Base-by-base conservation (phyloP, 1,140 invertebrate genomes). In the Drosophila sp. region DNA sequence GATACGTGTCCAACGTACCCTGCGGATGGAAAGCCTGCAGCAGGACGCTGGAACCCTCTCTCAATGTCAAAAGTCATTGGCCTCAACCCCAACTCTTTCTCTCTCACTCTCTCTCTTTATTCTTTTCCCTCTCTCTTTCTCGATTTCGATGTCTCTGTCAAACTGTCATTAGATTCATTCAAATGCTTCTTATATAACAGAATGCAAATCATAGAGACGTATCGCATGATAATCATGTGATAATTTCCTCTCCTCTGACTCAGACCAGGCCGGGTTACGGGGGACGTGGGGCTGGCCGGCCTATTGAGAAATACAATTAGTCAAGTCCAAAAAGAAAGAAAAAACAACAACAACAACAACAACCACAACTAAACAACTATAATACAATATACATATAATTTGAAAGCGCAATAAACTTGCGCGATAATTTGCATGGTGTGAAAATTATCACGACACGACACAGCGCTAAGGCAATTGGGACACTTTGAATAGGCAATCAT, bases 201-300 rank as follows among this genome's bases (percentile, higher is more conserved):
- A 47, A 25, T 64, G 41, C 30, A 64, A 64, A 64, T 29, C 32
- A 55, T 10, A 55, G 44, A 62, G 25, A 58, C 10, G 33, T 44
- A 71, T 77, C 67, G 72, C 58, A 87, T 87, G 79, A 73, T 86
- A 83, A 86, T 87, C 76, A 86, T 83, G 82, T 83, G 82, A 83
- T 79, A 79, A 85, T 87, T 71, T 66, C 57, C 44, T 64, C 44
- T 70, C 17, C 61, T 56, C 62, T 87, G 83, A 87, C 50, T 86
- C 82, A 87, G 61, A 11, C 11, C 35, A 11, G 35, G 10, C 35
- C 35, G 35, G 8, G 10, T 38, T 8, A 17, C 8, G 35, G 6
- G 6, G 35, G 8, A 7, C 0, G 35, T 1, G 6, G 2, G 7
- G 8, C 8, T 10, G 8, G 8, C 35, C 8, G 35, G 32, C 56